Base-by-base conservation (phyloP, 2,888 invertebrate genomes). In the Invenusta paracnida region DNA sequence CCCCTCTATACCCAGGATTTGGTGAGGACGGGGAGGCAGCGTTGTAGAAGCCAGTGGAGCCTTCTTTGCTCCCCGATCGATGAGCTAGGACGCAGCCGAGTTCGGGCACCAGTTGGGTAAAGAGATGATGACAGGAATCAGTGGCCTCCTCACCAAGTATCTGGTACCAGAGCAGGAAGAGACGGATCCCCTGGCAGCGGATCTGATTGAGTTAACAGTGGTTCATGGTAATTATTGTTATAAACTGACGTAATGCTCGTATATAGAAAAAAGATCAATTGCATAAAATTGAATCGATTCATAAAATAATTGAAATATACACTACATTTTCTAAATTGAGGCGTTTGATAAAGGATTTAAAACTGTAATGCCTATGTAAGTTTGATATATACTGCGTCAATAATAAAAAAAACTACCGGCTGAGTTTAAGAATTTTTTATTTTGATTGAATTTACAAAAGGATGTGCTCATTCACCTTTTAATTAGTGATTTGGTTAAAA, bases 81-180 rank as follows among this genome's bases (percentile, higher is more conserved):
- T 73, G 11, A 5, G 17, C 25, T 23, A 73, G 23, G 17, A 23
- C 11, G 27, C 23, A 5, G 23, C 23, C 17, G 17, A 90, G 88
- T 25, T 89, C 89, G 27, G 91, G 97, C 27, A 98, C 96, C 85
- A 98, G 93, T 48, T 95, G 94, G 1, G 95, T 95, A 91, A 96
- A 98, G 94, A 97, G 95, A 89, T 94, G 94, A 92, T 98, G 95
- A 85, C 96, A 95, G 90, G 96, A 95, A 84, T 94, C 93, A 0
- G 96, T 96, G 2, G 96, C 95, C 93, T 96, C 96, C 89, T 97
- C 96, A 88, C 96, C 96, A 82, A 98, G 93, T 2, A 96, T 95
- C 93, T 97, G 97, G 92, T 98, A 97, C 96, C 96, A 97, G 30
- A 96, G 93, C 89, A 98, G 92, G 90, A 96, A 96, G 90, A 95